A percentile compares a stretch with the other conserved stretches of the same genome.
These are phyloP conservation scores for Siniperca chuatsi DNA, from an alignment of 2,113 vertebrate species.

Conservation along the genomic window DNA sequence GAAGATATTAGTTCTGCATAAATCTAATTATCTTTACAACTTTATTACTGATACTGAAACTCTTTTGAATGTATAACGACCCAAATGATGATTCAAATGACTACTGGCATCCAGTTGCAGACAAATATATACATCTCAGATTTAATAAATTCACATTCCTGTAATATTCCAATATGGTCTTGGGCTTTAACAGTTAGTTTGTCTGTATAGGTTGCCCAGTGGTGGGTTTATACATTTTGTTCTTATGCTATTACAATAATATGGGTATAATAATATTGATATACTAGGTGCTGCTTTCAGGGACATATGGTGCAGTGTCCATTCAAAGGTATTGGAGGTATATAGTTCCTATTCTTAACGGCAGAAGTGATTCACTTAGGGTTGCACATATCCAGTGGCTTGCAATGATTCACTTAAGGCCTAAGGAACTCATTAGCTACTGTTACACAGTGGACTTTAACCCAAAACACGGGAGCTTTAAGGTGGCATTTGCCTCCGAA, in stretches of 20 bases:
- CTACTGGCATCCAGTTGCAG: background rate
- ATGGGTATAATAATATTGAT: background rate
- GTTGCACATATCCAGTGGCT: background rate
- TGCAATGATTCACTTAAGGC: slow-evolving; percentile 38
- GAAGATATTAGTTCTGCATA: background rate
- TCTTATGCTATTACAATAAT: background rate
- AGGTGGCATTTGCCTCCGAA: background rate
- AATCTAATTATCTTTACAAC: background rate
- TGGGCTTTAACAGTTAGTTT: background rate
- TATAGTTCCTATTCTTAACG: background rate
- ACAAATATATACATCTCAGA: background rate
- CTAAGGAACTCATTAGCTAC: background rate
- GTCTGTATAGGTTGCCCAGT: background rate
- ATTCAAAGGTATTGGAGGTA: background rate
- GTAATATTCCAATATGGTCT: background rate
- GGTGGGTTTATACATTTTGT: no score
- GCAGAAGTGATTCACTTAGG: background rate
- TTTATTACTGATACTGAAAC: background rate
- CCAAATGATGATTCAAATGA: background rate
- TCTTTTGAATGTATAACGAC: background rate
- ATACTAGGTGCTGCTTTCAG: background rate
- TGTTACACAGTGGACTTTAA: background rate
- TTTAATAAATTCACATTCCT: background rate
- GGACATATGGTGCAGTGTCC: background rate
- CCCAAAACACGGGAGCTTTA: background rate